Percentiles rank a stretch among this genome's conserved stretches.
Conservation (phyloP, 2,888 invertebrate genomes). For the Brenthis ino region DNA sequence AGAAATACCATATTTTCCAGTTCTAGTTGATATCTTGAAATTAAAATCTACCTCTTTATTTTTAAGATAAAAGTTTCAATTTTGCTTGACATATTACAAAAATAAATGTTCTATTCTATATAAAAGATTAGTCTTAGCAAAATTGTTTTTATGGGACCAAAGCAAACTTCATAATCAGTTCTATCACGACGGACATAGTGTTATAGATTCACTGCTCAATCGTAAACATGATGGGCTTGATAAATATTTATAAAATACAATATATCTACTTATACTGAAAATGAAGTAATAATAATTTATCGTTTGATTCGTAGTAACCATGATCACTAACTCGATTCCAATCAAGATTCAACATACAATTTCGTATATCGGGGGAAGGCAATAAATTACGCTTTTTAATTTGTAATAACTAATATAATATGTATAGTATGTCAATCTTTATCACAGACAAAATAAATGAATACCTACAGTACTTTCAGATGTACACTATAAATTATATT, state of each 20-base stretch:
- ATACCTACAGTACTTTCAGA: constrained; percentile 33
- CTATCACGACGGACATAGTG: constrained; percentile 30
- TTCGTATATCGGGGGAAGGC: constrained; percentile 84
- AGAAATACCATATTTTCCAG: constrained; percentile 54
- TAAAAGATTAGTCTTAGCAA: constrained; percentile 42
- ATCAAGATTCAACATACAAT: constrained; percentile 49
- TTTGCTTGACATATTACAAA: constrained; percentile 52
- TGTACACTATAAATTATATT: constrained; percentile 38
- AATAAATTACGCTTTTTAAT: constrained; percentile 86
- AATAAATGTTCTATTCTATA: constrained; percentile 50
- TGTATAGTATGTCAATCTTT: constrained; percentile 39
- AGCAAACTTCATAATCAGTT: constrained; percentile 51
- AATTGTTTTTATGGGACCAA: constrained; percentile 61
- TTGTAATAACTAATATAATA: constrained; percentile 59
- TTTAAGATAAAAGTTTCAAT: constrained; percentile 61
- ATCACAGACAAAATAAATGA: constrained; percentile 33
- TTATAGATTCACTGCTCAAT: constrained; percentile 7
- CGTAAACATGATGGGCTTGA: constrained; percentile 20
- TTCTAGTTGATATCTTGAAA: constrained; percentile 72
- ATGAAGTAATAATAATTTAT: constrained; percentile 12
- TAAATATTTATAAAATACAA: constrained; percentile 17
- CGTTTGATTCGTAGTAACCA: constrained; percentile 17
- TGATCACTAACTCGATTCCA: constrained; percentile 16
- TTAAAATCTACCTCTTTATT: constrained; percentile 80
- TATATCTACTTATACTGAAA: constrained; percentile 7